phyloP scores from a whole-genome alignment of 1,140 invertebrate genomes.

The Maconellicoccus hirsutus region DNA sequence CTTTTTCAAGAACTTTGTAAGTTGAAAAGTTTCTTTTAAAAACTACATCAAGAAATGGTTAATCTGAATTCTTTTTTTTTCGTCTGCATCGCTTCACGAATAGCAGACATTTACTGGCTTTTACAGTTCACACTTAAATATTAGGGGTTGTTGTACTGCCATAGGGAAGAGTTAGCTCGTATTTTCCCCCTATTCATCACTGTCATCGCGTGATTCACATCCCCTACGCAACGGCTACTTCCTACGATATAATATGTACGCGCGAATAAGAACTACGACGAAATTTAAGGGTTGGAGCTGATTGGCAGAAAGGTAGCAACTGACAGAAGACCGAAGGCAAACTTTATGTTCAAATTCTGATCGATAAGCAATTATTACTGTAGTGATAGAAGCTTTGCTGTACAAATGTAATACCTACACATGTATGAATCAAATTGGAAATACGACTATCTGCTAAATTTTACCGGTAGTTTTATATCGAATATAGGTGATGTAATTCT shows the following conservation, averaged over 20 bases:
- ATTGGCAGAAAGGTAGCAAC: slow-evolving; percentile 12
- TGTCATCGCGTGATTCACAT: slow-evolving; percentile 20
- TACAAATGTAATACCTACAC: slow-evolving; percentile 7
- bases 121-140: slow-evolving; percentile 7
- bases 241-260: not conserved
- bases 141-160: not conserved
- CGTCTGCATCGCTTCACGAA: not conserved
- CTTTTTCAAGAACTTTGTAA: not conserved
- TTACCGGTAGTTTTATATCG: not conserved
- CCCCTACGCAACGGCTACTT: slow-evolving; percentile 16
- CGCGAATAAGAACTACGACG: slow-evolving; percentile 8
- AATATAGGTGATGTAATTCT: not conserved
- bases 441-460: not conserved
- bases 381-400: not conserved
- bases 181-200: slow-evolving; percentile 20
- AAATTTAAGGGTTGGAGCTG: slow-evolving; percentile 20
- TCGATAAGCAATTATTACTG: slow-evolving; percentile 20
- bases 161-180: slow-evolving; percentile 1
- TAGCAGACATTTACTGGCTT: slow-evolving; percentile 15
- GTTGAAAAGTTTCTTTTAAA: not conserved
- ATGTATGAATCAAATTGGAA: slow-evolving; percentile 13
- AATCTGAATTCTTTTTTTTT: not conserved
- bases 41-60: not conserved
- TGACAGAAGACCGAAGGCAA: slow-evolving; percentile 13
- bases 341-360: slow-evolving; percentile 15